phyloP scores from a whole-genome alignment of 2,888 invertebrate genomes.

The Drosophila lacicola region DNA sequence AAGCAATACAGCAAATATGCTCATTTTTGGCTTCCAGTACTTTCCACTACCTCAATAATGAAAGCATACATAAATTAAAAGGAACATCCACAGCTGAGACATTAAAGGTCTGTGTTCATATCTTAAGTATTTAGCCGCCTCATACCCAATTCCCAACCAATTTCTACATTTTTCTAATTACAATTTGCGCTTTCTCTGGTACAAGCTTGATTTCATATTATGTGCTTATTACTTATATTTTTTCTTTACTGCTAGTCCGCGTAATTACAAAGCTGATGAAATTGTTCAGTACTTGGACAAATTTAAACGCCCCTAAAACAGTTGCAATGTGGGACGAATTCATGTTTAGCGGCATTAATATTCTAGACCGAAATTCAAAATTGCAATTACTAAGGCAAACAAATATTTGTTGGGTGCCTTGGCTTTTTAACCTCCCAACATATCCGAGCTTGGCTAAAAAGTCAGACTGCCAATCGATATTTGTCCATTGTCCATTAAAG shows the following conservation, averaged over 20 bases:
- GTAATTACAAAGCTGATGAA: conserved; percentile 53
- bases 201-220: conserved; percentile 27
- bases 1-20: too few relatives aligned
- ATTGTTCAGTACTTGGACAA: conserved; percentile 39
- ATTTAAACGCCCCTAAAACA: conserved; percentile 38
- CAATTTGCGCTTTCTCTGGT: conserved; percentile 7
- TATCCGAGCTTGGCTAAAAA: too few relatives aligned
- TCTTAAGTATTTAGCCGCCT: not conserved
- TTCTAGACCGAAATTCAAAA: not conserved
- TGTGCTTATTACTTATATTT: conserved; percentile 31
- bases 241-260: conserved; percentile 22
- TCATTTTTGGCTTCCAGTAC: too few relatives aligned
- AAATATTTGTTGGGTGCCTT: too few relatives aligned
- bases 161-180: conserved; percentile 12
- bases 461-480: too few relatives aligned
- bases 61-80: too few relatives aligned
- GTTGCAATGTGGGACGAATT: conserved; percentile 14
- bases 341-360: not conserved
- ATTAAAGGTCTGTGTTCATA: not conserved
- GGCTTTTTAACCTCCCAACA: too few relatives aligned
- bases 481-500: too few relatives aligned
- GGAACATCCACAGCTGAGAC: not conserved
- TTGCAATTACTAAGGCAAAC: too few relatives aligned
- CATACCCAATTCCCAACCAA: conserved; percentile 1
- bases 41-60: too few relatives aligned